Evolutionary conservation across 2,113 vertebrate species (phyloP), one percentile per base, ranked within the genome.

Genomic region (Grammomys dolichurus): DNA sequence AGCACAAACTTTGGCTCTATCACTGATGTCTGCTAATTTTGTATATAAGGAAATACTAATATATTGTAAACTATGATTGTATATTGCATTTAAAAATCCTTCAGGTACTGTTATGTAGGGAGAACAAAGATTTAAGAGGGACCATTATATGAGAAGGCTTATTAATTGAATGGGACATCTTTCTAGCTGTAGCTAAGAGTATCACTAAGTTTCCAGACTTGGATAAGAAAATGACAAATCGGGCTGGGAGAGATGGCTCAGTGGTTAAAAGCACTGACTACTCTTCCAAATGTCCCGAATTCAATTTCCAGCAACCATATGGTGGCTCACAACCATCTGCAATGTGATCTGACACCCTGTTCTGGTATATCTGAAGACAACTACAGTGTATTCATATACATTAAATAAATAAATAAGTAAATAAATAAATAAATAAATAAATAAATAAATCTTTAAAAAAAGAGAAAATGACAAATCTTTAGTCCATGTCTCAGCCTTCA

Each of bases 61-160:
- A 94, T 67, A 90, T 81, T 91, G 54, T 54, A 90, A 93, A 48
- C 22, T 36, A 69, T 96, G 16, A 73, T 60, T 90, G 16, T 0
- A 33, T 78, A 85, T 1, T 65, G 8, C 60, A 43, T 78, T 92
- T 10, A 82, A 78, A 80, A 90, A n/a, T 7, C 22, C 31, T 72
- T 36, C 14, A 86, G 51, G 3, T 48, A 65, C 77, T 84, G 24
- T 87, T 5, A 90, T 20, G 63, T 24, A 40, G 48, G 14, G 40
- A 69, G 14, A 80, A 94, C 46, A 82, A 92, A 96, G 90, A 28
- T 17, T 76, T 70, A 77, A 67, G 73, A 80, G 46, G 12, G n/a
- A 81, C 76, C 85, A 76, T 51, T 60, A 48, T 4, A 65, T 54
- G 76, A 56, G 48, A n/a, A 40, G 58, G 36, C 20, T 82, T 82